Evolutionary conservation across 2,797 vertebrate species (phyloP).

Genomic region (Gambelia wislizenii): DNA sequence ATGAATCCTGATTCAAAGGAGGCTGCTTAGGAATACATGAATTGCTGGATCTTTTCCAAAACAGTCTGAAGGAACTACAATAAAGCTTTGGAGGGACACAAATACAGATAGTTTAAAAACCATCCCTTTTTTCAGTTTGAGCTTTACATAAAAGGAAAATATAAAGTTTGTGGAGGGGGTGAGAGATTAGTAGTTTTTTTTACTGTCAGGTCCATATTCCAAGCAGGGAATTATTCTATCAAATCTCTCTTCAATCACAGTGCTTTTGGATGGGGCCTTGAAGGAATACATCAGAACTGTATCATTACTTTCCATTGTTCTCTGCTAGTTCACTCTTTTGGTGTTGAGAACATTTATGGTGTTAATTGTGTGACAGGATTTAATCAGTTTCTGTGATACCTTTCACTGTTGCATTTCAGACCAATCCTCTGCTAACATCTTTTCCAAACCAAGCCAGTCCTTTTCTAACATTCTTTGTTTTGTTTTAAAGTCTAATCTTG

Average conservation of each 20-base stretch:
- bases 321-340: neutral
- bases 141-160: neutral
- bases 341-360: neutral
- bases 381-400: neutral
- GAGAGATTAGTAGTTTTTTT: neutral
- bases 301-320: neutral
- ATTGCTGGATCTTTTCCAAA: neutral
- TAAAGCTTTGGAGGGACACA: neutral
- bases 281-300: neutral
- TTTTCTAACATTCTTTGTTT: neutral
- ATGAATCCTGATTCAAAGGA: neutral
- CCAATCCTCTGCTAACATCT: neutral
- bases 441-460: neutral
- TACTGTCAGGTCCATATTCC: neutral
- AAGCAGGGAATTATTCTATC: neutral
- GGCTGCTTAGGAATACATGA: neutral
- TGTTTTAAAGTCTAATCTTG: neutral
- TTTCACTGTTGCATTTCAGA: neutral
- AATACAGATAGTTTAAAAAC: neutral
- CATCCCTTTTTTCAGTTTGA: neutral
- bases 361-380: neutral
- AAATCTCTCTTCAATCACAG: neutral
- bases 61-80: too few relatives aligned
- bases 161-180: neutral
- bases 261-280: neutral